Conservation (phyloP, 1,140 invertebrate genomes). For the Subanguina moxae region DNA sequence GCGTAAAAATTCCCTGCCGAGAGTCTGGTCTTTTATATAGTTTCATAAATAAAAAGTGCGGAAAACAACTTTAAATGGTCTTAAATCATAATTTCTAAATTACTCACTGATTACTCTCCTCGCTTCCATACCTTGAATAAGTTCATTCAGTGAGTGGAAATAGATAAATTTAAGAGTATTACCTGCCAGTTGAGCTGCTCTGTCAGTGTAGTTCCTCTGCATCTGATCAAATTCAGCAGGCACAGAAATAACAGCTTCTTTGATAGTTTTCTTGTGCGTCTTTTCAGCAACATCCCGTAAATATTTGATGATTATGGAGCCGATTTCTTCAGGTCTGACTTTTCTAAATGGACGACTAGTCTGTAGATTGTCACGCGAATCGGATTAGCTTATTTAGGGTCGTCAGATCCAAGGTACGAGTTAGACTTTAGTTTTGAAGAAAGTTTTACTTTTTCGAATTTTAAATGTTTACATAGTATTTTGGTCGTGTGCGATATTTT, state of each 20-base stretch:
- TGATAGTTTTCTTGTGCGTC: constrained; percentile 26
- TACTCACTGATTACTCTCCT: background rate
- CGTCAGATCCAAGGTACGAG: too few relatives aligned
- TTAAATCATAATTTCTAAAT: too few relatives aligned
- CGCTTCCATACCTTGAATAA: constrained; percentile 11
- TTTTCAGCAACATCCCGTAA: constrained; percentile 43
- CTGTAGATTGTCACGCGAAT: too few relatives aligned
- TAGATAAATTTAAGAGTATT: background rate
- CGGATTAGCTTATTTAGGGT: too few relatives aligned
- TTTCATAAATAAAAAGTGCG: too few relatives aligned
- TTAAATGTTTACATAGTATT: too few relatives aligned
- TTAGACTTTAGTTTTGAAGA: too few relatives aligned
- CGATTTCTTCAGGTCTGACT: constrained; percentile 51
- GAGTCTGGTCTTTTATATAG: too few relatives aligned
- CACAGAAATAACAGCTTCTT: constrained; percentile 56
- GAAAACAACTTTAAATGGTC: too few relatives aligned
- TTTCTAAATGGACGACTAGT: constrained; percentile 7
- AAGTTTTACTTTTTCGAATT: too few relatives aligned
- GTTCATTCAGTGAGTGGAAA: background rate
- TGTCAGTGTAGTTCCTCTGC: constrained; percentile 49
- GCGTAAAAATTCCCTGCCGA: too few relatives aligned
- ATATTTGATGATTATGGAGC: constrained; percentile 54
- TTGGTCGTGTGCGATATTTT: too few relatives aligned
- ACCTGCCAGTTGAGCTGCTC: constrained; percentile 53
- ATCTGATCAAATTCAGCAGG: constrained; percentile 56